Base-by-base conservation (phyloP, 2,113 vertebrate genomes). In the Furnarius figulus region DNA sequence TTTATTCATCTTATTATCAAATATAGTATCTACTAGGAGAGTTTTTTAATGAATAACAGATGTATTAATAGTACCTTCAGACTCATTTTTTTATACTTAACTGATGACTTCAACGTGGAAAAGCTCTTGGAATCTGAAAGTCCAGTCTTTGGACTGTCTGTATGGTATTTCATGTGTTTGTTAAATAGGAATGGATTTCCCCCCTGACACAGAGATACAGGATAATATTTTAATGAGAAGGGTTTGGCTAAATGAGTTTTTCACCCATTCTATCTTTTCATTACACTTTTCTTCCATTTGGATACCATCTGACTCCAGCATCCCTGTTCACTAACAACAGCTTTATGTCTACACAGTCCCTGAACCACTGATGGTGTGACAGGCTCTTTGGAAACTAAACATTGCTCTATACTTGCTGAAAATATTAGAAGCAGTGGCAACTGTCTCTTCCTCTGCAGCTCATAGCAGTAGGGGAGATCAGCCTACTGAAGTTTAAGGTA, bases 331-430 rank as follows among this genome's bases (percentile, higher is more conserved):
- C 84, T 86, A 61, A 58, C 65, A 72, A 21, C n/a, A 40, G 61
- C 75, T 94, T 30, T 62, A 8, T 84, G 70, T 28, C 62, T 52
- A 47, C 70, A 23, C 53, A 33, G 58, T 25, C 33, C 75, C 62
- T 72, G 44, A 53, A 52, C 44, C 8, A 39, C 59, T 63, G 85
- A 37, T 46, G 56, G 23, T n/a, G 71, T 65, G 59, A 74, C 35
- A 59, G 72, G 70, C 46, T 93, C 78, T 85, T 95, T 49, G 44
- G 67, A 95, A 93, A 76, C 44, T 68, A 95, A 23, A 59, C 59
- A 71, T 14, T 58, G 10, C 27, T 59, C 50, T 85, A 2, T 72
- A 49, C n/a, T 77, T 78, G n/a, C 71, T 87, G 56, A 33, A 47
- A 65, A 62, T 37, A 63, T 85, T 85, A 30, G 77, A 59, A 83